Conservation (phyloP, 2,888 invertebrate genomes). For the Mantis religiosa region DNA sequence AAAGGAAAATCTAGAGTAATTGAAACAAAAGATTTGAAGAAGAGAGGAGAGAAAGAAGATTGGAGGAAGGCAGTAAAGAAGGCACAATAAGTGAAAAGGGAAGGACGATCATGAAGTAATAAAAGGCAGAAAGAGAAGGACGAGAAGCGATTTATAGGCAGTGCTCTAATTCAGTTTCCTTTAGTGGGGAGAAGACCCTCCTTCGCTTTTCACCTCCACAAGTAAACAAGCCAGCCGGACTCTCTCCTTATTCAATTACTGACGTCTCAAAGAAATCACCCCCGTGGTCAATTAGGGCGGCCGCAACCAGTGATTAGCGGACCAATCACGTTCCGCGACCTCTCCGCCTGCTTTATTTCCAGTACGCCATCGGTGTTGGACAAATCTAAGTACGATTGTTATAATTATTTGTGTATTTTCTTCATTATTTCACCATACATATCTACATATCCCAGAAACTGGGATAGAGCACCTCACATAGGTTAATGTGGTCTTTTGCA, state of each 20-base stretch:
- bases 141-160: background rate
- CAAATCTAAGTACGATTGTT: too few species aligned
- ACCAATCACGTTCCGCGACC: background rate
- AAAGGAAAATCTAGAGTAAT: background rate
- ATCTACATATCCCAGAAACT: too few species aligned
- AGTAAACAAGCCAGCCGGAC: background rate
- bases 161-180: background rate
- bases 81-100: too few species aligned
- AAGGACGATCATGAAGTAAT: too few species aligned
- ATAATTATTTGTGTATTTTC: too few species aligned
- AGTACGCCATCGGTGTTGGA: too few species aligned
- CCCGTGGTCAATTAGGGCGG: constrained; percentile 18
- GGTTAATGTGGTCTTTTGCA: too few species aligned
- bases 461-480: too few species aligned
- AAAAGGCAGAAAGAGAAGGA: too few species aligned
- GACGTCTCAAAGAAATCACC: constrained; percentile 30
- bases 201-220: constrained; percentile 3
- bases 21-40: background rate
- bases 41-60: background rate
- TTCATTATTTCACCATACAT: too few species aligned
- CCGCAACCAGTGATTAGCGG: constrained; percentile 10
- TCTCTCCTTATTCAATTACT: constrained; percentile 27
- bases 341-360: too few species aligned
- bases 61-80: too few species aligned
- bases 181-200: background rate